A percentile compares a stretch with the other conserved stretches of the same genome.
phyloP scores from a whole-genome alignment of 2,888 invertebrate genomes.

The Cheilosia vulpina region DNA sequence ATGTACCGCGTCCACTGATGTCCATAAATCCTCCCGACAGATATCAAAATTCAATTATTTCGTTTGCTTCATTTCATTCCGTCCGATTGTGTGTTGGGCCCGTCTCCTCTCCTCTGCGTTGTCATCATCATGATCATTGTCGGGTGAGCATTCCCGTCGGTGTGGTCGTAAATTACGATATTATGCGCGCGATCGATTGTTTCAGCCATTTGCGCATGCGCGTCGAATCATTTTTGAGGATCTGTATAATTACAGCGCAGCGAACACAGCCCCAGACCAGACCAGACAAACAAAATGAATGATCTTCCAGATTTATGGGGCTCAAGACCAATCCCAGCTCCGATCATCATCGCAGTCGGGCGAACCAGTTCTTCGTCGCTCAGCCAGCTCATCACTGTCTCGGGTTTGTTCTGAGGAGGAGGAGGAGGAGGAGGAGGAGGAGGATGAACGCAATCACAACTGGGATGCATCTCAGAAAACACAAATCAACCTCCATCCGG shows the following conservation, averaged over 20 bases:
- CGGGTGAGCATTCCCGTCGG: conserved; percentile 64
- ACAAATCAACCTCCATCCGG: conserved; percentile 65
- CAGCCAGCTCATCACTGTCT: conserved; percentile 44
- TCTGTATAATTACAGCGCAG: conserved; percentile 73
- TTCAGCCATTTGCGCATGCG: conserved; percentile 42
- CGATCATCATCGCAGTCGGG: conserved; percentile 11
- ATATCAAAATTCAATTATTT: conserved; percentile 75
- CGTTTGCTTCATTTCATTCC: conserved; percentile 67
- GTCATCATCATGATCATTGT: conserved; percentile 42
- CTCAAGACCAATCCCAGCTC: conserved; percentile 72
- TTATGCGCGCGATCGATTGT: conserved; percentile 70
- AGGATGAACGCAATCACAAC: conserved; percentile 11
- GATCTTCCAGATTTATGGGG: conserved; percentile 71
- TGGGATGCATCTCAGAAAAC: conserved; percentile 60
- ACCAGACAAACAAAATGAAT: conserved; percentile 64
- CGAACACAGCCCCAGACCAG: conserved; percentile 37
- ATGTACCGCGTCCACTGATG: conserved; percentile 69
- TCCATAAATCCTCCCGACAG: conserved; percentile 60
- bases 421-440: conserved; percentile 17
- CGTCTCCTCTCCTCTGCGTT: conserved; percentile 8
- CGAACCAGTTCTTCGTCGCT: conserved; percentile 52
- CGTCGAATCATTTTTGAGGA: conserved; percentile 67
- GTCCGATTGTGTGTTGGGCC: conserved; percentile 1
- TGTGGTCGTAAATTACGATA: conserved; percentile 72
- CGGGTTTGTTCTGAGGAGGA: conserved; percentile 9